Conservation (phyloP, 1,140 invertebrate genomes). For the Drosophila orena region DNA sequence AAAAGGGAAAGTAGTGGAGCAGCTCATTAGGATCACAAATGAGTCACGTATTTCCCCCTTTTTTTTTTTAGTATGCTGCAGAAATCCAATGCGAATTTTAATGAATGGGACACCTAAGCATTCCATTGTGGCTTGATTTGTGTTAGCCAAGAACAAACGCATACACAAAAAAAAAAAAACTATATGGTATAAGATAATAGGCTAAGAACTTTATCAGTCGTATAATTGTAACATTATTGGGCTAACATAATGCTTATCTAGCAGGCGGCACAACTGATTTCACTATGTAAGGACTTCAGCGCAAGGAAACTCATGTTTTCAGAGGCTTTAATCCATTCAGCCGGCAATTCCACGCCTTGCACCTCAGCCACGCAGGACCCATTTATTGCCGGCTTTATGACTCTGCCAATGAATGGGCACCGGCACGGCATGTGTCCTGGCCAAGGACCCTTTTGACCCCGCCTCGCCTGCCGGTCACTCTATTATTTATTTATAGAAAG, state of each 20-base stretch:
- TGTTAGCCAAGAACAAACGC: too few species aligned
- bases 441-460: slow-evolving; percentile 5
- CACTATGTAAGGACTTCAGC: background rate
- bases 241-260: background rate
- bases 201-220: too few species aligned
- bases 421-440: background rate
- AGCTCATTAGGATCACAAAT: slow-evolving; percentile 54
- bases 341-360: slow-evolving; percentile 6
- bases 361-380: slow-evolving; percentile 12
- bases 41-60: slow-evolving; percentile 27
- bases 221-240: too few species aligned
- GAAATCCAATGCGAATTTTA: background rate
- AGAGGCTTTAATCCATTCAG: slow-evolving; percentile 13
- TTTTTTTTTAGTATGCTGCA: background rate
- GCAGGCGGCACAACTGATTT: background rate
- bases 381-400: slow-evolving; percentile 43
- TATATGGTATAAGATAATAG: too few species aligned
- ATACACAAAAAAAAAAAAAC: too few species aligned
- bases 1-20: slow-evolving; percentile 2
- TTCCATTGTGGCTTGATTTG: too few species aligned
- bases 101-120: too few species aligned
- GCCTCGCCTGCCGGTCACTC: slow-evolving; percentile 24
- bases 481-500: slow-evolving; percentile 76
- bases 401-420: slow-evolving; percentile 48
- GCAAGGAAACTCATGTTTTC: slow-evolving; percentile 6